A percentile compares a stretch with the other conserved stretches of the same genome.
Conservation (phyloP, 2,113 vertebrate genomes). For the Corythornis vintsioides region DNA sequence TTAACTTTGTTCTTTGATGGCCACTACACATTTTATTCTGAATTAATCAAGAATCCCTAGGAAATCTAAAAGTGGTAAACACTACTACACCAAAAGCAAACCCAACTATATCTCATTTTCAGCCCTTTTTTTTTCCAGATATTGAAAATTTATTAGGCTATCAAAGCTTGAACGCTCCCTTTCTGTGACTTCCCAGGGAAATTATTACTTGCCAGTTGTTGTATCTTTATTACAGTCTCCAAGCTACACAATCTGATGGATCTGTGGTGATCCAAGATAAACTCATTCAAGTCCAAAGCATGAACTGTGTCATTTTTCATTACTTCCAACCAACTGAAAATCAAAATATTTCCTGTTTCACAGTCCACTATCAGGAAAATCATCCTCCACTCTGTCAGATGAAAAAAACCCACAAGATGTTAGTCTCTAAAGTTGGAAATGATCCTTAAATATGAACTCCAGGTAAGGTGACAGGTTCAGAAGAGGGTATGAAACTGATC, state of each 20-base stretch:
- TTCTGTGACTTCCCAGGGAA: neutral
- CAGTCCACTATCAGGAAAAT: neutral
- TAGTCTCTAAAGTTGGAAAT: neutral
- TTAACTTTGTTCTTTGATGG: neutral
- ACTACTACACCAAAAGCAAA: neutral
- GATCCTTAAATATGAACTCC: neutral
- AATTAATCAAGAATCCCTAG: neutral
- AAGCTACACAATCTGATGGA: slow-evolving; percentile 25
- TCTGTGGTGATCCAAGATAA: slow-evolving; percentile 23
- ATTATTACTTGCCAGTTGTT: slow-evolving; percentile 26
- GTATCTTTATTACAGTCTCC: slow-evolving; percentile 22
- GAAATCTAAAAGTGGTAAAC: slow-evolving; percentile 26
- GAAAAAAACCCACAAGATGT: neutral
- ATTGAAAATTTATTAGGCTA: neutral
- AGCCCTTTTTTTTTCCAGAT: neutral
- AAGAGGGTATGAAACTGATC: too few relatives aligned
- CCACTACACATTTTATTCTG: neutral
- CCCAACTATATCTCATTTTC: neutral
- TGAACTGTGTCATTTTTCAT: slow-evolving; percentile 3
- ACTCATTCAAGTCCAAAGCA: neutral
- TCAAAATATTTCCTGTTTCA: neutral
- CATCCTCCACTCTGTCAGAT: neutral
- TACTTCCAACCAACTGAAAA: neutral
- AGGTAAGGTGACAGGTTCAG: neutral
- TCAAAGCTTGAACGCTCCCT: slow-evolving; percentile 13